Conservation (phyloP, 2,888 invertebrate species). For the Brachypalpus laphriformis region DNA sequence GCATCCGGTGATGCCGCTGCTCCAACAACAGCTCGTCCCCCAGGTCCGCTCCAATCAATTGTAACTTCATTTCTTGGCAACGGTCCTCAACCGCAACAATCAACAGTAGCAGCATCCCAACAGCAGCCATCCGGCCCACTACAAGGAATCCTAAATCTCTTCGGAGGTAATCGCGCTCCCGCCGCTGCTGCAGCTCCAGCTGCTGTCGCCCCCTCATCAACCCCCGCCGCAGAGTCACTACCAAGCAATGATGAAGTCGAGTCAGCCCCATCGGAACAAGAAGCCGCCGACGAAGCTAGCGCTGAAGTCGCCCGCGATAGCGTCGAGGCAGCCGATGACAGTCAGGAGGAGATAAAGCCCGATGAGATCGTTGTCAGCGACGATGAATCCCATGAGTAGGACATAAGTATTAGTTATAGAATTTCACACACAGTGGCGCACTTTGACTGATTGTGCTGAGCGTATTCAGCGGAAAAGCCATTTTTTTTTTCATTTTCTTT, state of each 20-base stretch:
- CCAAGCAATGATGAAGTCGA: conserved; percentile 51
- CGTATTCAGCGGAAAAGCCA: conserved; percentile 68
- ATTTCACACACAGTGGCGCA: conserved; percentile 65
- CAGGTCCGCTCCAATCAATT: conserved; percentile 80
- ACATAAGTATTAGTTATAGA: conserved; percentile 61
- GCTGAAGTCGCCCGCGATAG: conserved; percentile 78
- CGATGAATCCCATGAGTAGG: conserved; percentile 75
- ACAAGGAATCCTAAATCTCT: conserved; percentile 80
- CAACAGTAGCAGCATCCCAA: conserved; percentile 75
- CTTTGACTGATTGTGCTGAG: conserved; percentile 76
- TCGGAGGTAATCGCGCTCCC: conserved; percentile 80
- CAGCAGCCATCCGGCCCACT: conserved; percentile 77
- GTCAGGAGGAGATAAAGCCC: conserved; percentile 79
- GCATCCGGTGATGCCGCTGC: conserved; percentile 74
- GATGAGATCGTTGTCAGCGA: conserved; percentile 81
- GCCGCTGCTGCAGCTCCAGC: conserved; percentile 73
- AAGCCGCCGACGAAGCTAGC: conserved; percentile 65
- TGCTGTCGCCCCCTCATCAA: conserved; percentile 40
- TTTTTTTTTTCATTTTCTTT: conserved; percentile 60
- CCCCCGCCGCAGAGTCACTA: conserved; percentile 31
- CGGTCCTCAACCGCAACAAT: conserved; percentile 71
- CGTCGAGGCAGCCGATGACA: conserved; percentile 76
- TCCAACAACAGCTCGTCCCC: conserved; percentile 79
- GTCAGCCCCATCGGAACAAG: conserved; percentile 61
- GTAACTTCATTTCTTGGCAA: conserved; percentile 79